Evolutionary conservation across 2,113 vertebrate genomes (phyloP), one percentile per base, ranked within the genome.

Genomic region (Daphoenositta chrysoptera): DNA sequence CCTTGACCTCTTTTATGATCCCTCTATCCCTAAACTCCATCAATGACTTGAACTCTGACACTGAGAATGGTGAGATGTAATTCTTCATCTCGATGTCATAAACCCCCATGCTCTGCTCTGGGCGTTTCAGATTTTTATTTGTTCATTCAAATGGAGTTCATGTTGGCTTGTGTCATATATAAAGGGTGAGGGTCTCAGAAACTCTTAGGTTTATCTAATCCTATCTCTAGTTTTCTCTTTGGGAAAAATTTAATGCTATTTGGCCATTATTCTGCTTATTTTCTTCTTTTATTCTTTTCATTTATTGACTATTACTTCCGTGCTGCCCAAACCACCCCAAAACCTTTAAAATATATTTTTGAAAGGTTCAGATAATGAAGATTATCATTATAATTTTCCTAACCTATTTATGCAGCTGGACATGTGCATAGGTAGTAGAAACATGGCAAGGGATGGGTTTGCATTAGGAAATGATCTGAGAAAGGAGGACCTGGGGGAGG

Each of bases 11-110:
- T 65, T 85, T 86, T 85, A 37, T 70, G 90, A 94, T 87, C 84
- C 75, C 44, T 79, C 45, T 51, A 53, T 88, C 90, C 93, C 93
- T 73, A 95, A 96, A 96, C 87, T 95, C 91, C 92, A 83, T 91
- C 90, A 86, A 7, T 95, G 91, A 65, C 71, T 83, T 95, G 93
- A 96, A 94, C 94, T 94, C 64, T 96, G 93, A 86, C 93, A 73
- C 60, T n/a, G 58, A 51, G 64, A 75, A 47, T 23, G 51, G 71
- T 1, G 4, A 81, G 58, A 75, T 83, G 76, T 83, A 94, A 90
- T 97, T 95, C 95, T 94, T 96, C 91, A 96, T 91, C 58, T 56
- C 64, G 35, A 3, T 95, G 75, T 90, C 90, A 83, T 68, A 75
- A 96, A 42, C 1, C 30, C 48, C 13, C 58, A 16, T 14, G 6